Conservation (phyloP, 1,140 invertebrate species). For the Sinonovacula constricta region DNA sequence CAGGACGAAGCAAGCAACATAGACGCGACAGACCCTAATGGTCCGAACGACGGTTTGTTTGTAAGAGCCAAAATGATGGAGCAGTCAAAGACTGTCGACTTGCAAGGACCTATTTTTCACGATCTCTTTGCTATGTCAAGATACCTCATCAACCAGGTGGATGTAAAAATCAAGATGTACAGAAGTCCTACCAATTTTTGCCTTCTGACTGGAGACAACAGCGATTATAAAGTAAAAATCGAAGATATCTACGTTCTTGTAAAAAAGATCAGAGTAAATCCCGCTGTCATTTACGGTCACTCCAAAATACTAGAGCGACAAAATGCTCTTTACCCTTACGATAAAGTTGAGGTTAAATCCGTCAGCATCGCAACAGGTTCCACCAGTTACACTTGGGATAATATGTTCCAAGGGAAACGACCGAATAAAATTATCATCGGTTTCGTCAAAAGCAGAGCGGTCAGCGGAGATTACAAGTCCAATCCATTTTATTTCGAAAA, state of each 20-base stretch:
- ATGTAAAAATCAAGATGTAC: slow-evolving; percentile 20
- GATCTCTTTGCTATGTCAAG: slow-evolving; percentile 15
- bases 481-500: slow-evolving; percentile 20
- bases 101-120: slow-evolving; percentile 27
- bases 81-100: not conserved
- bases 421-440: slow-evolving; percentile 2
- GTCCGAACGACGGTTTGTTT: slow-evolving; percentile 9
- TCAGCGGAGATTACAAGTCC: not conserved
- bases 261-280: slow-evolving; percentile 19
- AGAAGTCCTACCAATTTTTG: slow-evolving; percentile 12
- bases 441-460: slow-evolving; percentile 4
- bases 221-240: slow-evolving; percentile 9
- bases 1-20: not conserved
- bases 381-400: not conserved
- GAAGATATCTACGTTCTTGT: slow-evolving; percentile 20
- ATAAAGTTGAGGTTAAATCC: not conserved
- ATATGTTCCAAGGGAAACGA: slow-evolving; percentile 13
- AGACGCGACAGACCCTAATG: slow-evolving; percentile 4
- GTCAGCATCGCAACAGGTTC: not conserved
- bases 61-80: not conserved
- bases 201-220: not conserved
- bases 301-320: slow-evolving; percentile 11
- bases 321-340: slow-evolving; percentile 17
- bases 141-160: slow-evolving; percentile 30
- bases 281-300: slow-evolving; percentile 26